Evolutionary conservation across 2,797 vertebrate species (phyloP).

Genomic region (Ctenopoma multispine): DNA sequence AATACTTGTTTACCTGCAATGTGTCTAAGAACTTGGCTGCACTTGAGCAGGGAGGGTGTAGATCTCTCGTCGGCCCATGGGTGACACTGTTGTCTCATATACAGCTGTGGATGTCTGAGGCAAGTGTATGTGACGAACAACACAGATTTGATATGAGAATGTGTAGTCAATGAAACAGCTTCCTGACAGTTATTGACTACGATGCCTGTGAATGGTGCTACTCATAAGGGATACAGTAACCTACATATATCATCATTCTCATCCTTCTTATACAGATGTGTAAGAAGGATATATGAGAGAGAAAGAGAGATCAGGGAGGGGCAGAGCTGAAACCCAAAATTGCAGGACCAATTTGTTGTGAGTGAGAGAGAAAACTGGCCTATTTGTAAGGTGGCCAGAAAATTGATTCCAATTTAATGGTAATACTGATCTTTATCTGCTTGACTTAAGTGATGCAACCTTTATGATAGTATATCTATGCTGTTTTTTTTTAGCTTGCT

Average conservation of each 20-base stretch:
- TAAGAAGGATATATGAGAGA: constrained; percentile 29
- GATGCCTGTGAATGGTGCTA: constrained; percentile 44
- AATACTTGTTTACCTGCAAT: constrained; percentile 32
- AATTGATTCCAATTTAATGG: not conserved
- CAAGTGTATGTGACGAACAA: constrained; percentile 37
- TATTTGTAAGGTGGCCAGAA: not conserved
- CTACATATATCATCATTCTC: constrained; percentile 52
- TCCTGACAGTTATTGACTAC: constrained; percentile 57
- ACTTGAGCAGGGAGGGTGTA: constrained; percentile 5
- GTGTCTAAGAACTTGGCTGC: constrained; percentile 1
- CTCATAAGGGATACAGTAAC: constrained; percentile 59
- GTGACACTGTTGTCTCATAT: constrained; percentile 82
- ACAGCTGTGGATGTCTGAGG: constrained; percentile 13
- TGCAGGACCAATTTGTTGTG: constrained; percentile 16
- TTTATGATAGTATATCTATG: not conserved
- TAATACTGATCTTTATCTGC: not conserved
- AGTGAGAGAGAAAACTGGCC: not conserved
- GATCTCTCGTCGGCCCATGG: constrained; percentile 59
- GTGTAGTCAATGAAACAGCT: constrained; percentile 55
- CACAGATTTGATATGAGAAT: constrained; percentile 56
- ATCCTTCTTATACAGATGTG: constrained; percentile 25
- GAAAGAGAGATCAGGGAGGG: constrained; percentile 17
- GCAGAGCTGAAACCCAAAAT: constrained; percentile 9
- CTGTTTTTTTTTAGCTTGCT: not conserved
- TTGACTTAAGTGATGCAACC: not conserved